A percentile compares a stretch with the other conserved stretches of the same genome.
Evolutionary conservation across 2,888 invertebrate genomes (phyloP).

Genomic region (Monoplex corrugatus): DNA sequence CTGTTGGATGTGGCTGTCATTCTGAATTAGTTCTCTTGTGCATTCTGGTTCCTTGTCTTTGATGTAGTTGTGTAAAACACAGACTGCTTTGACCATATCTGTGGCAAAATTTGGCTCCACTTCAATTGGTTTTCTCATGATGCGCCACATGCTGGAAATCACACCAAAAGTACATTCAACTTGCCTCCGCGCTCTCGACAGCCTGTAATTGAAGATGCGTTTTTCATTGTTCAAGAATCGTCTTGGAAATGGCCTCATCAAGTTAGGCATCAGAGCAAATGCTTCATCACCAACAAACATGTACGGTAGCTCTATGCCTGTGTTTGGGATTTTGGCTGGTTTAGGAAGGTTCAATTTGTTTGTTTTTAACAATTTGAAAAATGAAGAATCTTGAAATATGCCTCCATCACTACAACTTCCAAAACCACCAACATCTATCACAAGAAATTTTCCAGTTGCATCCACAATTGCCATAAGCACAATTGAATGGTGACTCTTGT

Average conservation of each 20-base stretch:
- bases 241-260: constrained; percentile 6
- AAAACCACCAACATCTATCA: not conserved
- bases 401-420: constrained; percentile 5
- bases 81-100: not conserved
- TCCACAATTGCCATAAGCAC: constrained; percentile 12
- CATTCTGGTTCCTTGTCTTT: not conserved
- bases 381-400: not conserved
- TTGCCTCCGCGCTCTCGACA: not conserved
- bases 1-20: too few species aligned
- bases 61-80: constrained; percentile 1
- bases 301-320: not conserved
- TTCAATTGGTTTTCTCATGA: not conserved
- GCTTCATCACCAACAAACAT: not conserved
- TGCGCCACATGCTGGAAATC: not conserved
- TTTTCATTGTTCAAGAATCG: too few species aligned
- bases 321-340: too few species aligned
- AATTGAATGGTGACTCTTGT: not conserved
- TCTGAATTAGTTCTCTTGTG: not conserved
- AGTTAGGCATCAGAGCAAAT: not conserved
- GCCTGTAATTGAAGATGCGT: too few species aligned
- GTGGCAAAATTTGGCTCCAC: not conserved
- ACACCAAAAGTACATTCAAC: not conserved
- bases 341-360: too few species aligned
- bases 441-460: not conserved
- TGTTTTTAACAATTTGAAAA: too few species aligned